Percentiles rank a stretch among this genome's conserved stretches.
These are phyloP conservation scores for Idaea aversata DNA, from an alignment of 2,888 invertebrate genomes.

Conservation along the genomic window DNA sequence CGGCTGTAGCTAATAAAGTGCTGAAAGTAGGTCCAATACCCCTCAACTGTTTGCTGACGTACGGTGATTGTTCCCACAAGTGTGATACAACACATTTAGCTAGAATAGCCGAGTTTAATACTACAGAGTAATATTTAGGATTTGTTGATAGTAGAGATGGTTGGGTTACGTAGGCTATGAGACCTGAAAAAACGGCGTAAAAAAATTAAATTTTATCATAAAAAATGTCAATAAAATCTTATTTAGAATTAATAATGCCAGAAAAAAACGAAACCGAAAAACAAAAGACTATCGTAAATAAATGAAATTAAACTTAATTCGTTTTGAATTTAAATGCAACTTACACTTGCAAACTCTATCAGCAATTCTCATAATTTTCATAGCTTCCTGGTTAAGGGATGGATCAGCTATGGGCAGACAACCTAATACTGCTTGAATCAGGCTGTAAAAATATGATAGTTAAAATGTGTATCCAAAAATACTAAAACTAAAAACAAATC, in stretches of 20 bases:
- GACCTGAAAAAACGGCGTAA: slow-evolving; percentile 58
- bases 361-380: slow-evolving; percentile 84
- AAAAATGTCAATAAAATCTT: no score
- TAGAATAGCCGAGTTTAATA: slow-evolving; percentile 81
- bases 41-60: slow-evolving; percentile 84
- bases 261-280: no score
- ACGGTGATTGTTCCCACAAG: slow-evolving; percentile 88
- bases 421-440: slow-evolving; percentile 88
- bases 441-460: slow-evolving; percentile 61
- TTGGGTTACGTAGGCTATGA: slow-evolving; percentile 79
- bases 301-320: no score
- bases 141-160: slow-evolving; percentile 45
- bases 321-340: slow-evolving; percentile 28
- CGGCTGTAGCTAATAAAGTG: slow-evolving; percentile 82
- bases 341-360: slow-evolving; percentile 86
- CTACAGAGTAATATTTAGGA: slow-evolving; percentile 68
- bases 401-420: slow-evolving; percentile 84
- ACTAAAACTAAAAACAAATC: no score
- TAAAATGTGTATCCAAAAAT: background rate
- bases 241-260: no score
- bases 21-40: slow-evolving; percentile 86
- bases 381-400: slow-evolving; percentile 84
- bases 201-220: background rate
- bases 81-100: slow-evolving; percentile 84
- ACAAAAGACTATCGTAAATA: no score